Percentiles rank a stretch among this genome's conserved stretches.
These are phyloP conservation scores for Ferdinandea cuprea DNA, from an alignment of 2,888 invertebrate genomes.

Conservation along the genomic window DNA sequence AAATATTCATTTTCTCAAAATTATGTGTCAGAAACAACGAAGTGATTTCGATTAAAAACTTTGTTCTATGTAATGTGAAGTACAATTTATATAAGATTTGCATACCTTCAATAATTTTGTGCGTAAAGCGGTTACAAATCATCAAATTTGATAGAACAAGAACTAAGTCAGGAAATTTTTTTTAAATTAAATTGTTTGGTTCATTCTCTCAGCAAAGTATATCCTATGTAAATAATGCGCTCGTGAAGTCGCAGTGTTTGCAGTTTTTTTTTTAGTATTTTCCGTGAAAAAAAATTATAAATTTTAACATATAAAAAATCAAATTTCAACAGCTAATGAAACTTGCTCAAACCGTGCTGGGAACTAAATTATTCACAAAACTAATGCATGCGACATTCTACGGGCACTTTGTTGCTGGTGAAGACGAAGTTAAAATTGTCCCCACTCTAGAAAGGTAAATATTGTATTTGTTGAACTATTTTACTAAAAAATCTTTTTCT, in stretches of 20 bases:
- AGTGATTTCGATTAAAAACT: too few relatives aligned
- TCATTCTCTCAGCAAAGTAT: constrained; percentile 24
- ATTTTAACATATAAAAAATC: constrained; percentile 78
- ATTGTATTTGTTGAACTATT: constrained; percentile 76
- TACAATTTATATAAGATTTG: too few relatives aligned
- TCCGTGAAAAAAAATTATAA: constrained; percentile 30
- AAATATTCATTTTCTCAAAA: too few relatives aligned
- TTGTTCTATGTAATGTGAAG: too few relatives aligned
- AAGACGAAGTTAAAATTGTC: constrained; percentile 93
- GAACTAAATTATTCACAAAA: constrained; percentile 90
- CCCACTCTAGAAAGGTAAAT: constrained; percentile 90
- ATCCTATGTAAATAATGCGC: constrained; percentile 15
- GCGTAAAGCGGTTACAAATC: too few relatives aligned
- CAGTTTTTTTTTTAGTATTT: not conserved
- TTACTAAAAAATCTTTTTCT: constrained; percentile 79
- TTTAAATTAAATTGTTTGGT: not conserved
- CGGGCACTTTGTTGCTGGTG: constrained; percentile 99
- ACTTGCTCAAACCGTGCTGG: constrained; percentile 88
- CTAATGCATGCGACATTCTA: constrained; percentile 98
- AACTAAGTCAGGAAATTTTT: not conserved
- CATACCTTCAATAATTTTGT: too few relatives aligned
- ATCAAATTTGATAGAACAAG: too few relatives aligned
- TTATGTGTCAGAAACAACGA: too few relatives aligned
- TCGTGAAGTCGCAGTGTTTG: not conserved
- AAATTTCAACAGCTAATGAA: constrained; percentile 90